Conservation (phyloP, 2,888 invertebrate species). For the Tillus elongatus region DNA sequence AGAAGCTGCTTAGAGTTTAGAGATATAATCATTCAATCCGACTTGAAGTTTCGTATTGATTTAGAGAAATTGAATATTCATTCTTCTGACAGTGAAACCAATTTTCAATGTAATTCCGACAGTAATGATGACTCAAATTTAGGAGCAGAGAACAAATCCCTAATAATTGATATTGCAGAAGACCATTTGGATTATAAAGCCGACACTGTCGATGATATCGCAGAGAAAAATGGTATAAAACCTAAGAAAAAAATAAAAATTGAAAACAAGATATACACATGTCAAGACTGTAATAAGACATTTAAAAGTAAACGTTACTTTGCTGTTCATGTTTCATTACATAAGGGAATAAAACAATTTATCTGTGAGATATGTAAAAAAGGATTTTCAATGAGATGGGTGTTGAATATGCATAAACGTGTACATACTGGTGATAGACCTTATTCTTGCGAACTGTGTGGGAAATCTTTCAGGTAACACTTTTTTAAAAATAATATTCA, state of each 20-base stretch:
- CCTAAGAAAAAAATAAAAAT: slow-evolving; percentile 4
- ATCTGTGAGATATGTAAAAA: slow-evolving; percentile 12
- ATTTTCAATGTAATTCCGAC: too few species aligned
- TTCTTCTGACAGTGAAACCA: too few species aligned
- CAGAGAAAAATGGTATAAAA: not conserved
- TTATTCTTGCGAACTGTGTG: slow-evolving; percentile 11
- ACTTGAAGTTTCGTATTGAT: too few species aligned
- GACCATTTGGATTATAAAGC: too few species aligned
- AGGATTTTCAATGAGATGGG: slow-evolving; percentile 9
- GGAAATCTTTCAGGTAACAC: slow-evolving; percentile 12
- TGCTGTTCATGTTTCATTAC: slow-evolving; percentile 7
- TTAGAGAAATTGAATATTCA: too few species aligned
- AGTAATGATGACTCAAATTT: slow-evolving; percentile 1
- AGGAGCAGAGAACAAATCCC: too few species aligned
- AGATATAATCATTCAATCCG: too few species aligned
- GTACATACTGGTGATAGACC: slow-evolving; percentile 11
- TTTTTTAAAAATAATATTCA: too few species aligned
- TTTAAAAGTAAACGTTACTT: slow-evolving; percentile 8
- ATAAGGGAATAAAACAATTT: slow-evolving; percentile 9
- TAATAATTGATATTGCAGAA: too few species aligned
- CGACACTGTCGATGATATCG: not conserved
- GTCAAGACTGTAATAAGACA: slow-evolving; percentile 8
- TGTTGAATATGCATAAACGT: slow-evolving; percentile 10
- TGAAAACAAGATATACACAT: slow-evolving; percentile 7
- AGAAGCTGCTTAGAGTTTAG: too few species aligned